Evolutionary conservation across 2,113 vertebrate species (phyloP).

Genomic region (Paracanthobrama guichenoti): DNA sequence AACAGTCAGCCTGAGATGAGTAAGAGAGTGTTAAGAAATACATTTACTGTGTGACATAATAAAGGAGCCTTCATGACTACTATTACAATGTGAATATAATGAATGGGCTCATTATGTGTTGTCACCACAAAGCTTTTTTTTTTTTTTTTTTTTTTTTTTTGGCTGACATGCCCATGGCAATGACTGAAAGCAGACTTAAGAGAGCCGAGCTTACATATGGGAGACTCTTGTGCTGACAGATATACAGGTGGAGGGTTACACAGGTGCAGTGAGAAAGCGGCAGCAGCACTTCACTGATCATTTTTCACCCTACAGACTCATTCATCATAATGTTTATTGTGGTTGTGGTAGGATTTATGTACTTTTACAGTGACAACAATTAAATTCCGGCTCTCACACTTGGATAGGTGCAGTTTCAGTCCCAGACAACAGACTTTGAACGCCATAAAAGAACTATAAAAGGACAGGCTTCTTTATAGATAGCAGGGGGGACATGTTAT

Average conservation of each 20-base stretch:
- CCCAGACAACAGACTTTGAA: slow-evolving; percentile 26
- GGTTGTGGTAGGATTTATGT: not conserved
- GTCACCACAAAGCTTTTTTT: not conserved
- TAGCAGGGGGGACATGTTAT: not conserved
- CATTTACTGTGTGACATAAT: not conserved
- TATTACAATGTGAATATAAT: not conserved
- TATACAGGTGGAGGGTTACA: not conserved
- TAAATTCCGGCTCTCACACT: not conserved
- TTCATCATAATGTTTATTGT: slow-evolving; percentile 4
- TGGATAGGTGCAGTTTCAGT: slow-evolving; percentile 2
- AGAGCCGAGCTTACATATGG: not conserved
- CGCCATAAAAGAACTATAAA: slow-evolving; percentile 23
- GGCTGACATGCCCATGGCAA: not conserved
- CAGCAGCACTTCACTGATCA: not conserved
- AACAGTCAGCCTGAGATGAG: not conserved
- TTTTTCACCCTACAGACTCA: not conserved
- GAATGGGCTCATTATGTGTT: not conserved
- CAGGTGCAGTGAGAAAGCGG: not conserved
- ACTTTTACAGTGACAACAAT: not conserved
- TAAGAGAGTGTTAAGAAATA: not conserved
- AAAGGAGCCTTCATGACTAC: not conserved
- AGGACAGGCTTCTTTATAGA: slow-evolving; percentile 6
- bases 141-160: no score
- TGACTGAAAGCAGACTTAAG: not conserved
- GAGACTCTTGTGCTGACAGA: slow-evolving; percentile 7